These are phyloP conservation scores for Drosophila athabasca DNA, from an alignment of 1,140 invertebrate species.

Conservation along the genomic window DNA sequence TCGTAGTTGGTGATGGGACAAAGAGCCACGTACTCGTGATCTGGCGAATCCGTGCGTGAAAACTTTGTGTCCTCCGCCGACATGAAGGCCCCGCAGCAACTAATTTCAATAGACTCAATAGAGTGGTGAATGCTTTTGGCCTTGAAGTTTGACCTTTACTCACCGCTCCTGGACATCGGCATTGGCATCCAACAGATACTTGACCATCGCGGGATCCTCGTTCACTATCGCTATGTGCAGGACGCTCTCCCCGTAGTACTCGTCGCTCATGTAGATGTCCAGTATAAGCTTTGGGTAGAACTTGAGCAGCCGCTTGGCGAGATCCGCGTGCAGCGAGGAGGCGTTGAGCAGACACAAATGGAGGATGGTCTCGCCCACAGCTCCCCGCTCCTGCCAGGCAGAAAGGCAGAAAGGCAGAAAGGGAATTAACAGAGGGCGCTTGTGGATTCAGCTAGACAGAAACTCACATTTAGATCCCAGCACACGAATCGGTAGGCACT, in stretches of 20 bases:
- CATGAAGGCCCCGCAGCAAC: conserved; percentile 97
- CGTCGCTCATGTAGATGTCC: conserved; percentile 97
- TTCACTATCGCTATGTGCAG: conserved; percentile 99
- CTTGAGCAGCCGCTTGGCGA: conserved; percentile 95
- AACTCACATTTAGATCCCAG: conserved; percentile 91
- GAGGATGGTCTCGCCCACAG: conserved; percentile 97
- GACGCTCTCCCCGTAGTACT: conserved; percentile 97
- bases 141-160: background rate
- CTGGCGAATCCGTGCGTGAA: conserved; percentile 92
- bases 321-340: conserved; percentile 94
- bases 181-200: conserved; percentile 95
- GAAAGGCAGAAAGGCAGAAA: background rate
- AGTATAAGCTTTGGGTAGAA: conserved; percentile 98
- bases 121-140: too few species aligned
- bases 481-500: conserved; percentile 91
- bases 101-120: conserved; percentile 13
- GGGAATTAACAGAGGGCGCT: background rate
- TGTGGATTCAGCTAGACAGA: background rate
- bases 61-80: conserved; percentile 98
- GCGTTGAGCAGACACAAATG: conserved; percentile 97
- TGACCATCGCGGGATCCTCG: conserved; percentile 98
- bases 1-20: conserved; percentile 95
- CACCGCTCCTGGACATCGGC: conserved; percentile 93
- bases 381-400: conserved; percentile 90
- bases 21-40: conserved; percentile 96